Evolutionary conservation across 2,113 vertebrate species (phyloP).

Genomic region (Bos javanicus): DNA sequence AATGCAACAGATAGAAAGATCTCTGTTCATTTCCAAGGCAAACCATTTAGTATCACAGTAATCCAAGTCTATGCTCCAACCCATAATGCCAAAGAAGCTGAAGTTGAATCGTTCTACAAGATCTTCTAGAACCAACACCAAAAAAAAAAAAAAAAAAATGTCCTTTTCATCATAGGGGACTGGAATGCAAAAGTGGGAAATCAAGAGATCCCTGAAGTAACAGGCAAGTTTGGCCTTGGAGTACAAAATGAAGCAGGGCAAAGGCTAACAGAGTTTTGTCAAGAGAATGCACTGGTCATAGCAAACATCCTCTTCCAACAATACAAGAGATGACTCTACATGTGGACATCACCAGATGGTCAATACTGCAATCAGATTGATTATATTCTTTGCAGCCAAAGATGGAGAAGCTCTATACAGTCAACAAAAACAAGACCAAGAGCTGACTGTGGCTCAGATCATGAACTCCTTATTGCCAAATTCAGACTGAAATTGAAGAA

Average conservation of each 20-base stretch:
- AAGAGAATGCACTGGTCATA: neutral
- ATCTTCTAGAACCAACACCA: neutral
- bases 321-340: neutral
- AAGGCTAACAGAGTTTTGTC: neutral
- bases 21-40: neutral
- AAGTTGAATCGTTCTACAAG: neutral
- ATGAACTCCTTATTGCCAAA: neutral
- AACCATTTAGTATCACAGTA: neutral
- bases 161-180: neutral
- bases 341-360: neutral
- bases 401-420: neutral
- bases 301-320: neutral
- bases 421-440: neutral
- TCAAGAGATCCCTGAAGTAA: neutral
- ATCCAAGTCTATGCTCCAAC: neutral
- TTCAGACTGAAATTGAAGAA: neutral
- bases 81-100: neutral
- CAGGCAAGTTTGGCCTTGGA: neutral
- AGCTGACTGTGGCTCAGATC: neutral
- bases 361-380: neutral
- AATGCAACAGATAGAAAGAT: neutral
- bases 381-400: neutral
- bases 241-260: neutral
- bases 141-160: neutral
- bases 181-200: neutral